These are phyloP conservation scores for Atethmia centrago DNA, from an alignment of 2,888 invertebrate species.

Conservation along the genomic window DNA sequence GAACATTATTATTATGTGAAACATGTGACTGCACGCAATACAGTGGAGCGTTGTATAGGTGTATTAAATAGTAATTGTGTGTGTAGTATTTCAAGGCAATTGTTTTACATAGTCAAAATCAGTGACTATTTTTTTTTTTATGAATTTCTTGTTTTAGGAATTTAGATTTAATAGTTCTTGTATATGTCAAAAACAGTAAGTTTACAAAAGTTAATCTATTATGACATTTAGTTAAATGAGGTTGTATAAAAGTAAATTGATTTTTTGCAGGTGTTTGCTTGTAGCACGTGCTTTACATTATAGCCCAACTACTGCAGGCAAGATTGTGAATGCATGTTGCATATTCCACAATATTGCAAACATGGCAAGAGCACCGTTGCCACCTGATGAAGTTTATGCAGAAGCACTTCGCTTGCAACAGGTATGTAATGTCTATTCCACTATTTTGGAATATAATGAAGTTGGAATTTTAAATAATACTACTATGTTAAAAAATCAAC, in stretches of 20 bases:
- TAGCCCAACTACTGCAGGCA: no score
- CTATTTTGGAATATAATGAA: neutral
- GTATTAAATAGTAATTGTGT: conserved; percentile 39
- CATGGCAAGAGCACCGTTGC: no score
- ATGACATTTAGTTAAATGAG: conserved; percentile 8
- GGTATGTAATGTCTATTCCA: neutral
- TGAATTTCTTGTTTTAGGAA: conserved; percentile 2
- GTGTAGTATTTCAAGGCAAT: neutral
- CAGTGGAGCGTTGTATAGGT: conserved; percentile 19
- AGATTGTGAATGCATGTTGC: no score
- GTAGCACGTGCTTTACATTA: no score
- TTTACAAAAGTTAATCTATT: no score
- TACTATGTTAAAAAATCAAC: conserved; percentile 4
- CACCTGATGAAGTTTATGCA: no score
- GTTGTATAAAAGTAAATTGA: conserved; percentile 6
- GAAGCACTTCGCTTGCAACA: conserved; percentile 6
- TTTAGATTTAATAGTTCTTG: neutral
- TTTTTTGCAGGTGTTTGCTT: conserved; percentile 33
- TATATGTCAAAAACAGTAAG: neutral
- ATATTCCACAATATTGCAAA: no score
- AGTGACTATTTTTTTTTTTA: neutral
- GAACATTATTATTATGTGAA: conserved; percentile 18
- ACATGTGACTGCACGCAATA: conserved; percentile 43
- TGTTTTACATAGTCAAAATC: neutral
- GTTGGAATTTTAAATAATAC: neutral